phyloP scores from a whole-genome alignment of 1,140 invertebrate genomes.

The Micrasema longulum region DNA sequence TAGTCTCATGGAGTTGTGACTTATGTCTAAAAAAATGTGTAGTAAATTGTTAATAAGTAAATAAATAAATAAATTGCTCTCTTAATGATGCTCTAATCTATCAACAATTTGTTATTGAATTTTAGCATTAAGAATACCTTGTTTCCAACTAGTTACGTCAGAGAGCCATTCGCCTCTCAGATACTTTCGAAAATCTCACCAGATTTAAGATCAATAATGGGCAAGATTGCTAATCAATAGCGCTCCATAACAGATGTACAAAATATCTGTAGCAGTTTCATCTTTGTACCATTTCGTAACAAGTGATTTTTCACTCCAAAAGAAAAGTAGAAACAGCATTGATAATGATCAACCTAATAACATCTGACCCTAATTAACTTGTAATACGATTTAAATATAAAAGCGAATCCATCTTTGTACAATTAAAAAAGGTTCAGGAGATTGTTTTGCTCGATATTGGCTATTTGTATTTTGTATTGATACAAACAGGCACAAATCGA shows the following conservation, averaged over 20 bases:
- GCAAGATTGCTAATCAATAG: slow-evolving; percentile 1
- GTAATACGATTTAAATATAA: slow-evolving; percentile 52
- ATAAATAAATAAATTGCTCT: no score
- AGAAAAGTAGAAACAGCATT: slow-evolving; percentile 34
- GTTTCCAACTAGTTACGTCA: no score
- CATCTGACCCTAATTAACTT: slow-evolving; percentile 55
- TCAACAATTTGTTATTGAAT: no score
- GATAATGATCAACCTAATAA: slow-evolving; percentile 51
- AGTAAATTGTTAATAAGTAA: no score
- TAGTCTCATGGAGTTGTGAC: no score
- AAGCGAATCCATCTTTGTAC: slow-evolving; percentile 49
- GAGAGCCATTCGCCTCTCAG: not conserved
- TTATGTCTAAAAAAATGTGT: no score
- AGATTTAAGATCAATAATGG: no score
- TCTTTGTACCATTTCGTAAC: slow-evolving; percentile 41
- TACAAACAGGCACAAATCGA: slow-evolving; percentile 36
- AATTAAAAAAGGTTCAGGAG: slow-evolving; percentile 51
- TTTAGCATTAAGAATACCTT: no score
- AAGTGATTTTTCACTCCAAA: slow-evolving; percentile 46
- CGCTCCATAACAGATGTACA: not conserved
- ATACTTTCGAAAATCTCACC: slow-evolving; percentile 5
- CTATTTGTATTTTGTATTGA: slow-evolving; percentile 43
- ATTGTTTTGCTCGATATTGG: slow-evolving; percentile 41
- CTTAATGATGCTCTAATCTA: no score
- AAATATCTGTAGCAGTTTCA: slow-evolving; percentile 24